Base-by-base conservation (phyloP, 1,140 invertebrate genomes). In the Caenorhabditis inopinata region DNA sequence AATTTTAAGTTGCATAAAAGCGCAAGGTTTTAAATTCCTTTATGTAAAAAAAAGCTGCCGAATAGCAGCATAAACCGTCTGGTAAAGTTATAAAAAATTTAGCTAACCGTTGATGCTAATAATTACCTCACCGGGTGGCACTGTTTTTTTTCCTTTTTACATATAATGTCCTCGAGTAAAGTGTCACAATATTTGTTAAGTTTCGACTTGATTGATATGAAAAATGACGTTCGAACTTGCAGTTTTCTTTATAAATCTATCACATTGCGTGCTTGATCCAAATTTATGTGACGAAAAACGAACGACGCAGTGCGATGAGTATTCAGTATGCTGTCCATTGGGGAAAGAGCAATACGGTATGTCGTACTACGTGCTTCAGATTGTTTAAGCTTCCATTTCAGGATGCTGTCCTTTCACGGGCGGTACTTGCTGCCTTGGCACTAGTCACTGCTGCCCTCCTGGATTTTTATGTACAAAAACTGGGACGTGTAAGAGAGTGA, bases 241-340 rank as follows among this genome's bases (percentile, higher is more conserved):
- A 68, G 58, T 9, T 68, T 2, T 68, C 3, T 18, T 38, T 5
- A 21, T 58, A 9, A 9, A 58, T 4, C 51, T 68, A 21, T 21
- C 58, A 0, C 12, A 38, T n/a, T 68, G 58, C 21, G 27, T 18
- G 11, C 12, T 68, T 29, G 58, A 68, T 9, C 58, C 58, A 1
- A 68, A 68, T 68, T 68, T 68, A 38, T 68, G 58, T 68, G 58
- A 68, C n/a, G 58, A 68, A 21, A 68, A 68, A 38, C 32, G 58
- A 38, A 68, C 32, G 12, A 68, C 58, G 23, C 58, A 68, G 38
- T 68, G 58, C 38, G 58, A 68, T 25, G 58, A 68, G 21, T 68
- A 42, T 21, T 12, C 58, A 38, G 58, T 68, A 1, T 68, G 58
- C n/a, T 68, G 58, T 68, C n/a, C 58, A 21, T 12, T 68, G 2